Evolutionary conservation across 2,888 invertebrate genomes (phyloP).

Genomic region (Xestia xanthographa): DNA sequence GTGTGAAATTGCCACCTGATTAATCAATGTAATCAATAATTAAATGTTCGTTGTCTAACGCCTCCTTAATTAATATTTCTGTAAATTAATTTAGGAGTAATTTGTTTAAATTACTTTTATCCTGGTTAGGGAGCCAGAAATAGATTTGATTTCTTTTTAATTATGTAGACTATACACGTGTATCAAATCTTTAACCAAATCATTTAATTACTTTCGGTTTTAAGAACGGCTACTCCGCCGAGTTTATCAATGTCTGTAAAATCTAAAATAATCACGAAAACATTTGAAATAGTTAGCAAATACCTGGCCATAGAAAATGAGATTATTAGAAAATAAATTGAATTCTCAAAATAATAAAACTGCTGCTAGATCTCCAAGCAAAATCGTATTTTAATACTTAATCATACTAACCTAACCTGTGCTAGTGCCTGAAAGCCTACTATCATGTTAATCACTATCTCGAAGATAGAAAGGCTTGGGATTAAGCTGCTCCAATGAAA

Average conservation of each 20-base stretch:
- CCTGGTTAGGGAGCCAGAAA: not conserved
- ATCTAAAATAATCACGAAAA: not conserved
- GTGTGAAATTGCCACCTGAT: constrained; percentile 46
- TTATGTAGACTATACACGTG: not conserved
- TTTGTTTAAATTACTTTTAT: constrained; percentile 17
- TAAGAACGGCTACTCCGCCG: not conserved
- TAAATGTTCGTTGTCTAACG: constrained; percentile 2
- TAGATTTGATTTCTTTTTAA: not conserved
- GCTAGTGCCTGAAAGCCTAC: too few species aligned
- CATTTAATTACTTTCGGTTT: not conserved
- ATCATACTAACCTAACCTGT: too few species aligned
- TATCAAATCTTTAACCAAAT: not conserved
- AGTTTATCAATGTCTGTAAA: not conserved
- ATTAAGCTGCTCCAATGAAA: too few species aligned
- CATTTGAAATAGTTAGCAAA: too few species aligned
- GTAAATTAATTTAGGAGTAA: constrained; percentile 7
- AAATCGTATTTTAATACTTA: too few species aligned
- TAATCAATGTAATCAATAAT: constrained; percentile 27
- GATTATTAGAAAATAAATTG: too few species aligned
- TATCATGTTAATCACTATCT: too few species aligned
- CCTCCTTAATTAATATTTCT: constrained; percentile 27
- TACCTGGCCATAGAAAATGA: too few species aligned
- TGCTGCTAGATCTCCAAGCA: too few species aligned
- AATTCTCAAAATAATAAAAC: too few species aligned
- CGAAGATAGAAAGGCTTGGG: too few species aligned